A percentile compares a stretch with the other conserved stretches of the same genome.
phyloP scores from a whole-genome alignment of 1,140 invertebrate species.

The Metaphire vulgaris region DNA sequence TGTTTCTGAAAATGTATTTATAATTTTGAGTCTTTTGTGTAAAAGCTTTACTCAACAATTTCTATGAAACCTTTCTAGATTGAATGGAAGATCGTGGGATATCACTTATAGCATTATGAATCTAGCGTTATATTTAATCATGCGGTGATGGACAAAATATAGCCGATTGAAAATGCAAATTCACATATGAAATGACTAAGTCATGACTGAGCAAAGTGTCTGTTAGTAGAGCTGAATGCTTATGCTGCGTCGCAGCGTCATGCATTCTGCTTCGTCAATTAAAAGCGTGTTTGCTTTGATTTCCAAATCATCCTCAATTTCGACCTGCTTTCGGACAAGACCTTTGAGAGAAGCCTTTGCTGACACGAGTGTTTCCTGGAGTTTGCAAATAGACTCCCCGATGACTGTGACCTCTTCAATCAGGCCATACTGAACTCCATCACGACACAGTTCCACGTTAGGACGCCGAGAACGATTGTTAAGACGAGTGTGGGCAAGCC shows the following conservation, averaged over 20 bases:
- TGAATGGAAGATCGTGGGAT: too few relatives aligned
- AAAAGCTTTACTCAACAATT: too few relatives aligned
- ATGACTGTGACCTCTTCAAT: constrained; percentile 42
- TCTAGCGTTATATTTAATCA: too few relatives aligned
- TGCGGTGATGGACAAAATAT: too few relatives aligned
- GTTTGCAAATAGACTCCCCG: constrained; percentile 9
- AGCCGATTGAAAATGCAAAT: too few relatives aligned
- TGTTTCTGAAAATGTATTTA: too few relatives aligned
- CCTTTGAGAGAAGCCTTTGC: constrained; percentile 62
- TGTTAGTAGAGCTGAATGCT: too few relatives aligned
- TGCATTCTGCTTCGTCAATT: constrained; percentile 72
- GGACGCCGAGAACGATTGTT: constrained; percentile 68
- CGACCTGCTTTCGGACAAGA: constrained; percentile 73
- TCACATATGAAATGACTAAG: too few relatives aligned
- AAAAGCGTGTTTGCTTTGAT: constrained; percentile 81
- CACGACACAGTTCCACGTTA: constrained; percentile 68
- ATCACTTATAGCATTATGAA: too few relatives aligned
- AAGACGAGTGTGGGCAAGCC: constrained; percentile 72
- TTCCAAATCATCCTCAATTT: constrained; percentile 83
- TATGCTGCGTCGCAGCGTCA: constrained; percentile 52
- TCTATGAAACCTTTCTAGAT: too few relatives aligned
- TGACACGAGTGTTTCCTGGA: constrained; percentile 34
- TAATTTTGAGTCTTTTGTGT: too few relatives aligned
- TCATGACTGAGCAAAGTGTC: too few relatives aligned
- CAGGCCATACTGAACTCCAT: constrained; percentile 49